Evolutionary conservation across 1,140 invertebrate genomes (phyloP).

Genomic region (Diplogasteroides magnus): DNA sequence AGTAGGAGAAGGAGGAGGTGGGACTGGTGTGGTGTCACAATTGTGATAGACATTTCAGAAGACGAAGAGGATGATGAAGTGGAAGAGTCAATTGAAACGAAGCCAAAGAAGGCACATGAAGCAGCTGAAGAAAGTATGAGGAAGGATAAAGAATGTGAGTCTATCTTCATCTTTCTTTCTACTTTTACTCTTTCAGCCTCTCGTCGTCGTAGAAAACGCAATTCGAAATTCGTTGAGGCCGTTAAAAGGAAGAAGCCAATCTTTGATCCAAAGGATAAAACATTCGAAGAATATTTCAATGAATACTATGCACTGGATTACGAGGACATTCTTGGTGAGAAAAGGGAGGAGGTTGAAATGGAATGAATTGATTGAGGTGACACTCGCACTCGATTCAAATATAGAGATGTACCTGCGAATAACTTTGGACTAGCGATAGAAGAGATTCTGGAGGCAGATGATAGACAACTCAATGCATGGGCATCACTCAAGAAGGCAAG

Average conservation of each 20-base stretch:
- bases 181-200: conserved; percentile 5
- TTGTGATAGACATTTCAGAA: too few species aligned
- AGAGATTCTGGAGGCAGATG: conserved; percentile 84
- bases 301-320: conserved; percentile 89
- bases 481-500: conserved; percentile 75
- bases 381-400: conserved; percentile 84
- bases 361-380: conserved; percentile 58
- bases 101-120: conserved; percentile 35
- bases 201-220: conserved; percentile 11
- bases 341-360: neutral
- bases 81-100: conserved; percentile 12
- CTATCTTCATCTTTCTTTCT: too few species aligned
- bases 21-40: neutral
- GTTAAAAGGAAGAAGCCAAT: conserved; percentile 65
- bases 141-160: neutral
- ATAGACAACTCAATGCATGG: conserved; percentile 89
- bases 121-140: conserved; percentile 63
- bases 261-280: conserved; percentile 73
- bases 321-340: conserved; percentile 79
- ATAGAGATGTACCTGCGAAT: conserved; percentile 79
- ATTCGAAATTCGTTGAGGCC: conserved; percentile 4
- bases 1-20: neutral
- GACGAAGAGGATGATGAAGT: neutral
- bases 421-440: conserved; percentile 82
- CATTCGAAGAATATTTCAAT: conserved; percentile 80